phyloP scores from a whole-genome alignment of 2,113 vertebrate genomes.

The Myotis lucifugus region DNA sequence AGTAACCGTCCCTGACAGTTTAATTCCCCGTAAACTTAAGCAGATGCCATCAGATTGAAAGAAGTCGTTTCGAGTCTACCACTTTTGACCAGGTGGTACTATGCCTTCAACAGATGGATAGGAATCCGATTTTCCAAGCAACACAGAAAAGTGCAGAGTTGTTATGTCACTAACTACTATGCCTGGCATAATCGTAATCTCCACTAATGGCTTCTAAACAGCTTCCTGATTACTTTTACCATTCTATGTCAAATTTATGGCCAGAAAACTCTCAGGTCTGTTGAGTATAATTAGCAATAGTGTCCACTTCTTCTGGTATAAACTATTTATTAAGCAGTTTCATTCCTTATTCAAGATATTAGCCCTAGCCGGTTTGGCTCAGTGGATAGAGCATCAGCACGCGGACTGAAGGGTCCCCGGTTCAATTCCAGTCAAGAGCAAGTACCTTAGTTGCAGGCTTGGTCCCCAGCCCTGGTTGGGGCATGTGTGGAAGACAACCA shows the following conservation, averaged over 20 bases:
- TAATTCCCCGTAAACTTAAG: neutral
- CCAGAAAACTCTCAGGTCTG: neutral
- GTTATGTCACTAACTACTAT: neutral
- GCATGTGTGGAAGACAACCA: no score
- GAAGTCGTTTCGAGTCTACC: constrained; percentile 44
- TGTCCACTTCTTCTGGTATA: neutral
- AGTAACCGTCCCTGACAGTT: neutral
- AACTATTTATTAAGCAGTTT: constrained; percentile 42
- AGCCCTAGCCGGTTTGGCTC: no score
- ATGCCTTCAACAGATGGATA: constrained; percentile 32
- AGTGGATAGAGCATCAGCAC: no score
- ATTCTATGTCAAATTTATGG: neutral
- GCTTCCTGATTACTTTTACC: constrained; percentile 62
- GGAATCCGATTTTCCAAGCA: neutral
- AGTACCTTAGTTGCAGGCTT: no score
- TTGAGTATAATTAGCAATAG: constrained; percentile 18
- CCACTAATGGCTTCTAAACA: constrained; percentile 52
- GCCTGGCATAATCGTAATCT: neutral
- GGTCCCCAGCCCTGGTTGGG: no score
- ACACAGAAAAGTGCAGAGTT: neutral
- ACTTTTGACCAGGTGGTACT: neutral
- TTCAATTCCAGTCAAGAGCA: no score
- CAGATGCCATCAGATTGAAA: constrained; percentile 48
- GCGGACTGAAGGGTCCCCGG: no score
- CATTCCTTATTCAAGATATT: neutral